These are phyloP conservation scores for Pagrus major DNA, from an alignment of 2,113 vertebrate genomes.

Conservation along the genomic window DNA sequence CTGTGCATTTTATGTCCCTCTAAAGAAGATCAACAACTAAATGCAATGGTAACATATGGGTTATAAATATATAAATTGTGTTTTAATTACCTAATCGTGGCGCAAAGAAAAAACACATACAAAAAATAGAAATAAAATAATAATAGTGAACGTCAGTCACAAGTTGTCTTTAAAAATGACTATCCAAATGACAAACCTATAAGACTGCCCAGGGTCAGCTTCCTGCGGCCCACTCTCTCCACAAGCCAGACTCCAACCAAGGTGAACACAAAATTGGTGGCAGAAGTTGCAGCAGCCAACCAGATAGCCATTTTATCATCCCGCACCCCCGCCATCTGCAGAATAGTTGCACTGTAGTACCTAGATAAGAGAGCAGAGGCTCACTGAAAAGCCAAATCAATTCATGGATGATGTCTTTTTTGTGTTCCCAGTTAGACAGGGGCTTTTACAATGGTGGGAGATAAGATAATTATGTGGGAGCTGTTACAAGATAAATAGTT, in stretches of 20 bases:
- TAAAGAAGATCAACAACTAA: too few species aligned
- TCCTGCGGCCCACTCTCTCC: slow-evolving; percentile 93
- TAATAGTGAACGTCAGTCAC: neutral
- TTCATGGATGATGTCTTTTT: too few species aligned
- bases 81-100: neutral
- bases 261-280: slow-evolving; percentile 96
- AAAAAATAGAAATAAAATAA: neutral
- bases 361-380: slow-evolving; percentile 65
- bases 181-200: slow-evolving; percentile 82
- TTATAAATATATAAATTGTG: too few species aligned
- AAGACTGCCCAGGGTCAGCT: slow-evolving; percentile 93
- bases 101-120: too few species aligned
- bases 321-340: slow-evolving; percentile 97
- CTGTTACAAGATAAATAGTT: neutral
- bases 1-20: neutral
- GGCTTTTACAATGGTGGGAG: neutral
- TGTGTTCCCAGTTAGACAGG: neutral
- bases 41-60: too few species aligned
- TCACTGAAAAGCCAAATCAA: neutral
- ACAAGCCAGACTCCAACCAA: slow-evolving; percentile 95
- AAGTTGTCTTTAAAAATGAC: neutral
- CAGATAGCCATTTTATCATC: slow-evolving; percentile 94
- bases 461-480: neutral
- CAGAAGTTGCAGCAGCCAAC: slow-evolving; percentile 92
- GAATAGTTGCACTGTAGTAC: slow-evolving; percentile 99